These are phyloP conservation scores for Mamestra configurata DNA, from an alignment of 1,140 invertebrate genomes.

Conservation along the genomic window DNA sequence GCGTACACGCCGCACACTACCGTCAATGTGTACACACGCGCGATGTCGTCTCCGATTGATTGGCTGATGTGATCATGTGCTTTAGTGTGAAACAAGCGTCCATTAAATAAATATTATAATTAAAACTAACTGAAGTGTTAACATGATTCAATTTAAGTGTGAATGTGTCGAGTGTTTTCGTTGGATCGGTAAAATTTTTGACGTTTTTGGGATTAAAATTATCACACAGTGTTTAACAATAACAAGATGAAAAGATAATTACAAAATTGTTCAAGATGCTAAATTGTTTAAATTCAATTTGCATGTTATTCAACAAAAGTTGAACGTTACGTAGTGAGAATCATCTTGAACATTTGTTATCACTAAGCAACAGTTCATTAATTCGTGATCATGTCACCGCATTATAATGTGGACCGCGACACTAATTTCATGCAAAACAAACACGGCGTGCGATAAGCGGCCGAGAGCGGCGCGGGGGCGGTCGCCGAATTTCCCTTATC, in stretches of 20 bases:
- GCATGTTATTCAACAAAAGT: background rate
- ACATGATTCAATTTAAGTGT: background rate
- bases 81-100: conserved; percentile 41
- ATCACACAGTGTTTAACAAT: too few relatives aligned
- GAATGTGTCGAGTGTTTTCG: conserved; percentile 7
- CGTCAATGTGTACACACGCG: conserved; percentile 45
- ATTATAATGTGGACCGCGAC: conserved; percentile 72
- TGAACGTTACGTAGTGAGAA: background rate
- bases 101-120: conserved; percentile 36
- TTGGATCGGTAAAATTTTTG: conserved; percentile 6
- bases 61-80: conserved; percentile 52
- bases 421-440: conserved; percentile 81
- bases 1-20: conserved; percentile 40
- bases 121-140: conserved; percentile 9
- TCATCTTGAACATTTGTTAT: conserved; percentile 55
- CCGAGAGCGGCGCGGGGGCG: conserved; percentile 60
- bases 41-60: conserved; percentile 45
- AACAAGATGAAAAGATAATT: background rate
- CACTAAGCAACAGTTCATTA: conserved; percentile 63
- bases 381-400: conserved; percentile 69
- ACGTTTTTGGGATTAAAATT: conserved; percentile 29
- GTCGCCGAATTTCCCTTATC: conserved; percentile 83
- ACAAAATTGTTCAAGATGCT: too few relatives aligned
- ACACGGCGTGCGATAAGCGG: conserved; percentile 71
- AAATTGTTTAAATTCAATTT: too few relatives aligned